These are phyloP conservation scores for Theocolax elegans DNA, from an alignment of 1,140 invertebrate species.

Conservation along the genomic window DNA sequence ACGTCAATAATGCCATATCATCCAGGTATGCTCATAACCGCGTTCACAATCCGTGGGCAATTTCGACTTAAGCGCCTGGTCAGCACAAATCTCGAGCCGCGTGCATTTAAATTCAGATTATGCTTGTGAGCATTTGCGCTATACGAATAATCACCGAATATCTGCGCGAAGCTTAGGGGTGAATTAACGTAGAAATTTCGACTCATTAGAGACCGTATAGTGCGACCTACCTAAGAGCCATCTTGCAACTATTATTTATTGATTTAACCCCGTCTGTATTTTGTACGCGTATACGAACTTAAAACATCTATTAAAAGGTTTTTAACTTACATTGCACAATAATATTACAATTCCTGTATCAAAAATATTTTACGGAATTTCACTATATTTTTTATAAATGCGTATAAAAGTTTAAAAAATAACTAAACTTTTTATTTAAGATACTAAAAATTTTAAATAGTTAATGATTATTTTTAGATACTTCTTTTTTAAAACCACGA, in stretches of 20 bases:
- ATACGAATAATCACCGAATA: conserved; percentile 33
- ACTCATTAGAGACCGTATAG: conserved; percentile 34
- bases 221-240: neutral
- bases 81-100: conserved; percentile 61
- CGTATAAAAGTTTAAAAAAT: too few relatives aligned
- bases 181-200: conserved; percentile 56
- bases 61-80: conserved; percentile 62
- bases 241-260: conserved; percentile 23
- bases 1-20: conserved; percentile 64
- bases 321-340: too few relatives aligned
- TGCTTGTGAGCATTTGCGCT: neutral
- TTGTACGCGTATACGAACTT: too few relatives aligned
- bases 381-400: too few relatives aligned
- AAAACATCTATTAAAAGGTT: too few relatives aligned
- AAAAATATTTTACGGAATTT: too few relatives aligned
- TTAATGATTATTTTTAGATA: too few relatives aligned
- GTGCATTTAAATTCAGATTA: conserved; percentile 41
- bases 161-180: conserved; percentile 48
- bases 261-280: conserved; percentile 18
- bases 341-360: too few relatives aligned
- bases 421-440: too few relatives aligned
- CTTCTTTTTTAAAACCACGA: too few relatives aligned
- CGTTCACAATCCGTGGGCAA: conserved; percentile 45
- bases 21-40: conserved; percentile 43
- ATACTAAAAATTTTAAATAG: too few relatives aligned